Base-by-base conservation (phyloP, 1,140 invertebrate genomes). In the Drosophila rufa region DNA sequence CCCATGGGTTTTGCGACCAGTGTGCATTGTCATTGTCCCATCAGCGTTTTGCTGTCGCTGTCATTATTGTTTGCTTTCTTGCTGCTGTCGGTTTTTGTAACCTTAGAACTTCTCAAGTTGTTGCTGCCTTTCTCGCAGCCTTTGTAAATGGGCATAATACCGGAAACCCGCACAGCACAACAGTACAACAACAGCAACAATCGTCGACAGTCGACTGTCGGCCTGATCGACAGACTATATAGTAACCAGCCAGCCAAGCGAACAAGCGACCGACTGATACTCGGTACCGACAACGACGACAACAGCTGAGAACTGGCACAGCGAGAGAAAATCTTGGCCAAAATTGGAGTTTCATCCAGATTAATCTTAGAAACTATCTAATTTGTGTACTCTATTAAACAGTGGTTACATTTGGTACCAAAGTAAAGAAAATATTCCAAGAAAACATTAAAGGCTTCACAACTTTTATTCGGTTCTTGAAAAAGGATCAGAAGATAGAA, bases 131-230 rank as follows among this genome's bases (percentile, higher is more conserved):
- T 75, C 71, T 71, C 48, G 80, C 79, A 64, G 83, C 79, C 75
- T 82, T 87, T 87, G 76, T 87, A 87, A 87, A 87, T 87, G 84
- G 80, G 80, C 84, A 87, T 87, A 80, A 87, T 87, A 87, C 84
- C 84, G 84, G 84, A 87, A 87, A 87, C 77, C 80, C 73, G 71
- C 83, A 87, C 83, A 87, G 82, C 83, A 82, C 73, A 70, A 30
- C 60, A 25, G 46, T 25, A 51, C 75, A 73, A 59, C 78, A 42
- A 19, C 60, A 25, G 46, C 19, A 17, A 77, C 60, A 58, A 53
- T 46, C 48, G 51, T 25, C 65, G 55, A 69, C 70, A 51, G 67
- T 48, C 57, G 22, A 40, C 60, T 46, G 64, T 64, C 61, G 45
- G 33, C 14, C 69, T 14, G 69, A 73, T 73, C 69, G 68, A 73